A percentile compares a stretch with the other conserved stretches of the same genome.
These are phyloP conservation scores for Saccopteryx leptura DNA, from an alignment of 2,113 vertebrate species.

Conservation along the genomic window DNA sequence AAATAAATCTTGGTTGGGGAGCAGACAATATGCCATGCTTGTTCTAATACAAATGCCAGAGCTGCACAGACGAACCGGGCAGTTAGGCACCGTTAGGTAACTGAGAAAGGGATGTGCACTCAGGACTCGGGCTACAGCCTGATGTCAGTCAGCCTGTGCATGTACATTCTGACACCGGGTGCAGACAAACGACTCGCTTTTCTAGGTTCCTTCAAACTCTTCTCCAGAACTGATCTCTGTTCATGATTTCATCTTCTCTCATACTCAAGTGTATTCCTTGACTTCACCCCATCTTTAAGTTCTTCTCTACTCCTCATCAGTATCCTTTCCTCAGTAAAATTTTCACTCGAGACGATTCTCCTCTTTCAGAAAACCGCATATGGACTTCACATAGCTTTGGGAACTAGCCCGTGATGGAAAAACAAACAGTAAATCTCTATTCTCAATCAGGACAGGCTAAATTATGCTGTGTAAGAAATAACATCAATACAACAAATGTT, in stretches of 20 bases:
- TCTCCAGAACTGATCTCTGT: background rate
- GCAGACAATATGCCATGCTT: background rate
- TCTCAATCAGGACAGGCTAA: background rate
- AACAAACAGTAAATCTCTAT: background rate
- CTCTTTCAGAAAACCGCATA: background rate
- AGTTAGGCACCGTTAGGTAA: background rate
- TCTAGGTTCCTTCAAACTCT: background rate
- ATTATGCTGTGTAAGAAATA: background rate
- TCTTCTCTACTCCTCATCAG: background rate
- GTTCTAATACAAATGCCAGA: background rate
- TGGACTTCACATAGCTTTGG: background rate
- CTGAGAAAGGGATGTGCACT: background rate
- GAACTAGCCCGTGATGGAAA: background rate
- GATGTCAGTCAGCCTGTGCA: background rate
- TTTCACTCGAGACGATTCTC: background rate
- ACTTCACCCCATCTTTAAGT: background rate
- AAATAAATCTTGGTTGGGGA: background rate
- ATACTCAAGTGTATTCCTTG: background rate
- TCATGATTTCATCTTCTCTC: background rate
- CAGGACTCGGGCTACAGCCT: background rate
- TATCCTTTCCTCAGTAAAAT: background rate
- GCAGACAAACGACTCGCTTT: background rate
- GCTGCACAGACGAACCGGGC: background rate
- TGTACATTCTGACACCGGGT: background rate
- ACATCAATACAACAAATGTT: background rate